Base-by-base conservation (phyloP, 2,888 invertebrate species). In the Meta bourneti region DNA sequence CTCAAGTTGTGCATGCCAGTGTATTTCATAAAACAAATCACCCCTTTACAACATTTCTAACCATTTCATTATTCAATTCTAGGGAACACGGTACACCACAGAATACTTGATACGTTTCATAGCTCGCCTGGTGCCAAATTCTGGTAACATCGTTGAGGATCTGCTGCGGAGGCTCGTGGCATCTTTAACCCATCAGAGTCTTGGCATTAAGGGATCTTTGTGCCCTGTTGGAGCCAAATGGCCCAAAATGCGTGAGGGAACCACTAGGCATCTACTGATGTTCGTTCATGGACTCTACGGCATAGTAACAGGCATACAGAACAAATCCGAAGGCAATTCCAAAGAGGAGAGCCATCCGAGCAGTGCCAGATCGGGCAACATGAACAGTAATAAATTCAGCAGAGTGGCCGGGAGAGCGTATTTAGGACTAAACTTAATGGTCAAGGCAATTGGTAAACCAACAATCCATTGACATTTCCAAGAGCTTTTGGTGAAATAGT, bases 91-190 rank as follows among this genome's bases (percentile, higher is more conserved):
- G 91, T 96, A 96, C 94, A 95, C 97, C 0, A 94, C 97, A n/a
- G 97, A 97, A 94, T 97, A 97, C 94, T 94, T 97, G 8, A 95
- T 97, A 11, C 96, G 97, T 93, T 97, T 97, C 94, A 95, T 97
- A 54, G 96, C 96, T 8, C 96, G 97, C 88, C 95, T 97, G 4
- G 96, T 96, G 71, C 96, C 97, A 0, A 95, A 96, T 90, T 95
- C 96, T 5, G 95, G 96, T 54, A 96, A 96, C 91, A 96, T 96
- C 92, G 96, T 96, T 94, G 95, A 96, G 61, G 95, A 96, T 91
- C 95, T 97, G 7, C 95, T 97, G 83, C 96, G 96, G 94, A 96
- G 97, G 51, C 94, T 97, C 20, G 95, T 97, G 54, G 97, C 96
- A 4, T 96, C 97, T 2, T 94, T 97, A 8, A 96, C 97, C 0